Percentiles rank a stretch among this genome's conserved stretches.
These are phyloP conservation scores for Gymnoscopelus microlampas DNA, from an alignment of 2,797 vertebrate genomes.

Conservation along the genomic window DNA sequence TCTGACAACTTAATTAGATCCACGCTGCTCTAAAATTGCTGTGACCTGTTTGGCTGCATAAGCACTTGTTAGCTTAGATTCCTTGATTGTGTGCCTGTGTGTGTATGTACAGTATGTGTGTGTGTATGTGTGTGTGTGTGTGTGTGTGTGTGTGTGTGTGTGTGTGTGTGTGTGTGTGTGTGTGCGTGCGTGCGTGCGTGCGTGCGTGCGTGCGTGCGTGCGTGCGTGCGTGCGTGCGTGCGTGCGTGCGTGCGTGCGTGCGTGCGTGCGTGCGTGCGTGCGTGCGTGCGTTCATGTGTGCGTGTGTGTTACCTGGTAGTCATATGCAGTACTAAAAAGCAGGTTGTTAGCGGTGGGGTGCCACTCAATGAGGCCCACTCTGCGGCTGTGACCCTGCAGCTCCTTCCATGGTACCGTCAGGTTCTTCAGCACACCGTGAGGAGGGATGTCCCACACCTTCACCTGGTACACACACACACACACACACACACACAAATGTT, in stretches of 20 bases:
- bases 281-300: too few relatives aligned
- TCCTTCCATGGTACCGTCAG: constrained; percentile 86
- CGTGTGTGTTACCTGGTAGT: constrained; percentile 86
- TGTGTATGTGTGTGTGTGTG: not conserved
- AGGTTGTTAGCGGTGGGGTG: constrained; percentile 90
- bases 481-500: too few relatives aligned
- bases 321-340: constrained; percentile 91
- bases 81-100: not conserved
- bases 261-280: not conserved
- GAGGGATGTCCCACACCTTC: constrained; percentile 93
- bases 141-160: not conserved
- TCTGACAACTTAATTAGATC: not conserved
- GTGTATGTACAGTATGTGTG: not conserved
- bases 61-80: not conserved
- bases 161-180: not conserved
- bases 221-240: not conserved
- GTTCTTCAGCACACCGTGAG: constrained; percentile 82
- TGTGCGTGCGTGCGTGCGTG: constrained; percentile 1
- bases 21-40: not conserved
- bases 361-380: constrained; percentile 92
- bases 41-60: constrained; percentile 31
- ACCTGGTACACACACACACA: constrained; percentile 75
- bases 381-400: constrained; percentile 86
- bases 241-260: constrained; percentile 15
- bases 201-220: constrained; percentile 12